Conservation (phyloP, 2,888 invertebrate species). For the Therioaphis trifolii region DNA sequence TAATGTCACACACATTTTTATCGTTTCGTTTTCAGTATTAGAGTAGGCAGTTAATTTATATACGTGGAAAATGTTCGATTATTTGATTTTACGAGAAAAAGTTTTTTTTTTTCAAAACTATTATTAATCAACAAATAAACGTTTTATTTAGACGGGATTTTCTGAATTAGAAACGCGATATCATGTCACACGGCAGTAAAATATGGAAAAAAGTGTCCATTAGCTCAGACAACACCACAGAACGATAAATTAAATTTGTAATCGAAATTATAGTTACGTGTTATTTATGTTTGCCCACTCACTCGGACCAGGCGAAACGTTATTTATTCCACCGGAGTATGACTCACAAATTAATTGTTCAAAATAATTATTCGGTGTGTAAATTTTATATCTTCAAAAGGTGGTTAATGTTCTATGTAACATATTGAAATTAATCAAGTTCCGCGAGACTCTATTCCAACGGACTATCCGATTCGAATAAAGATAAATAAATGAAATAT, state of each 20-base stretch:
- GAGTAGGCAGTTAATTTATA: too few relatives aligned
- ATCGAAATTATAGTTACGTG: constrained; percentile 11
- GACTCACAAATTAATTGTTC: background rate
- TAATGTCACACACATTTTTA: background rate
- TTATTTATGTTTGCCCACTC: background rate
- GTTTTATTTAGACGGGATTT: too few relatives aligned
- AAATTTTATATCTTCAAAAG: too few relatives aligned
- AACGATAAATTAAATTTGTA: background rate
- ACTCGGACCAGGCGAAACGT: background rate
- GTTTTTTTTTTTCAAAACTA: too few relatives aligned
- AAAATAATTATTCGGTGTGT: background rate
- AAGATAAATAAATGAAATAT: background rate
- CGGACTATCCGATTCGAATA: background rate
- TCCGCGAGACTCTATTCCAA: background rate
- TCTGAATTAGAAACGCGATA: too few relatives aligned
- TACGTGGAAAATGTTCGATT: too few relatives aligned
- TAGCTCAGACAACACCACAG: background rate
- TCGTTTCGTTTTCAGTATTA: too few relatives aligned
- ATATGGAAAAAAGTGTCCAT: constrained; percentile 11
- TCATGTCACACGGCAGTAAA: too few relatives aligned
- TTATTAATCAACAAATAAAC: too few relatives aligned
- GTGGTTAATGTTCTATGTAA: background rate
- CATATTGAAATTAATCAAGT: background rate
- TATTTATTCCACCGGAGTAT: too few relatives aligned
- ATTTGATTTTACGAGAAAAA: too few relatives aligned